phyloP scores from a whole-genome alignment of 2,888 invertebrate genomes.

The Caenorhabditis sulstoni region DNA sequence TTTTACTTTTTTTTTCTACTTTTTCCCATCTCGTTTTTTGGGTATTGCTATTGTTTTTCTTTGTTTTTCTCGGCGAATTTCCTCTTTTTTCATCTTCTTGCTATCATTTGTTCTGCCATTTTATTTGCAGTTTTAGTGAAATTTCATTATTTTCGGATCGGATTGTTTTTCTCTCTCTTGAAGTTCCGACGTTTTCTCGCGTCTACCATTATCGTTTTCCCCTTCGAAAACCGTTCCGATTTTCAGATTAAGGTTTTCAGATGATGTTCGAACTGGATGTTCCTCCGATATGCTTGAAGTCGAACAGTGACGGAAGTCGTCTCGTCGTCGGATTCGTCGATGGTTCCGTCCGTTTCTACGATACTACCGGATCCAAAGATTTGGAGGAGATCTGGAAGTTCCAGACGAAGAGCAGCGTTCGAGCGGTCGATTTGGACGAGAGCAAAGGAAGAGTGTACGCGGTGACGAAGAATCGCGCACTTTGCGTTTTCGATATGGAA shows the following conservation, averaged over 20 bases:
- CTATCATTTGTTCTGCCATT: conserved; percentile 4
- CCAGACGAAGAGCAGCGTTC: conserved; percentile 56
- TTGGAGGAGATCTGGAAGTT: conserved; percentile 63
- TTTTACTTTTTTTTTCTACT: neutral
- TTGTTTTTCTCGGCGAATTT: conserved; percentile 2
- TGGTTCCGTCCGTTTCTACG: conserved; percentile 53
- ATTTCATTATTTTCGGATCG: conserved; percentile 3
- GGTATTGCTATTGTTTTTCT: neutral
- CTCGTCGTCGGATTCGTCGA: conserved; percentile 62
- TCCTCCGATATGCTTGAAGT: conserved; percentile 50
- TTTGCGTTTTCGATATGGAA: conserved; percentile 72
- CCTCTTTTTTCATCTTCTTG: neutral
- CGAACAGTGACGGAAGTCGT: conserved; percentile 25
- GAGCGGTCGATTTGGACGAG: conserved; percentile 58
- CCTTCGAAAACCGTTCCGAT: too few species aligned
- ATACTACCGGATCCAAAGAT: conserved; percentile 29
- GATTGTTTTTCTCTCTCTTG: neutral
- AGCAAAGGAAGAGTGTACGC: conserved; percentile 44
- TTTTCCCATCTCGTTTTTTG: too few species aligned
- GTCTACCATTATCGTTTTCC: neutral
- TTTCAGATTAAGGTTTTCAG: neutral
- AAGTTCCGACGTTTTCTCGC: neutral
- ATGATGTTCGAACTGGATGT: conserved; percentile 45
- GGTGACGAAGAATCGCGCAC: conserved; percentile 65
- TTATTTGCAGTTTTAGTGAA: conserved; percentile 22